Evolutionary conservation across 2,797 vertebrate species (phyloP).

Genomic region (Myotis planiceps): DNA sequence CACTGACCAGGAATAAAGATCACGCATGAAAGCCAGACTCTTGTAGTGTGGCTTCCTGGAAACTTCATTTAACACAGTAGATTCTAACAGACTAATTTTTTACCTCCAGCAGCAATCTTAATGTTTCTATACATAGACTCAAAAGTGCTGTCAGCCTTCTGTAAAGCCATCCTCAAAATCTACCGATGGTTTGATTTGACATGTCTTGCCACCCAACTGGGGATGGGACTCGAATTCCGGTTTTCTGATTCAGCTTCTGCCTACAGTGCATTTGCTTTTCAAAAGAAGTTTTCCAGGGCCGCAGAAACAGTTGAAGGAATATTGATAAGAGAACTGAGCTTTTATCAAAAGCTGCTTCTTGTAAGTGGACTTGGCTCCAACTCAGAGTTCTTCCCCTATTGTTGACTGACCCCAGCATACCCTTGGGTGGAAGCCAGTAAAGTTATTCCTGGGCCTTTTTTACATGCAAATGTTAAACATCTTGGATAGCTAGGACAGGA

Average conservation of each 20-base stretch:
- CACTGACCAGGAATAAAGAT: neutral
- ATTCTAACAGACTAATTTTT: neutral
- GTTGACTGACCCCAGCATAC: conserved; percentile 1
- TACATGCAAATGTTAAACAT: conserved; percentile 14
- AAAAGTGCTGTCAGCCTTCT: neutral
- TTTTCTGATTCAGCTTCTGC: neutral
- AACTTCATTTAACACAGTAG: conserved; percentile 9
- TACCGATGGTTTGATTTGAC: neutral
- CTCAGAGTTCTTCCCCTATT: conserved; percentile 40
- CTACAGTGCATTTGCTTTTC: conserved; percentile 42
- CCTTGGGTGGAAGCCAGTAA: conserved; percentile 23
- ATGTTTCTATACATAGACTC: neutral
- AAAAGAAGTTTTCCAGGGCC: neutral
- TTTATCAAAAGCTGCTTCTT: conserved; percentile 60
- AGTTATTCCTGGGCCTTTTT: conserved; percentile 4
- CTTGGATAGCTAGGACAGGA: neutral
- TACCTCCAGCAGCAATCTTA: neutral
- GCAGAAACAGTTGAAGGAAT: conserved; percentile 19
- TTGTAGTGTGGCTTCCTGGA: neutral
- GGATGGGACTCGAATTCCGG: neutral
- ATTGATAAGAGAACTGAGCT: conserved; percentile 48
- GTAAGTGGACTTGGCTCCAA: conserved; percentile 39
- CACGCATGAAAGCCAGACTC: neutral
- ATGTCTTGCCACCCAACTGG: neutral
- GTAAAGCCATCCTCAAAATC: neutral